Percentiles rank a stretch among this genome's conserved stretches.
Evolutionary conservation across 2,888 invertebrate species (phyloP).

Genomic region (Heteromurus nitidus): DNA sequence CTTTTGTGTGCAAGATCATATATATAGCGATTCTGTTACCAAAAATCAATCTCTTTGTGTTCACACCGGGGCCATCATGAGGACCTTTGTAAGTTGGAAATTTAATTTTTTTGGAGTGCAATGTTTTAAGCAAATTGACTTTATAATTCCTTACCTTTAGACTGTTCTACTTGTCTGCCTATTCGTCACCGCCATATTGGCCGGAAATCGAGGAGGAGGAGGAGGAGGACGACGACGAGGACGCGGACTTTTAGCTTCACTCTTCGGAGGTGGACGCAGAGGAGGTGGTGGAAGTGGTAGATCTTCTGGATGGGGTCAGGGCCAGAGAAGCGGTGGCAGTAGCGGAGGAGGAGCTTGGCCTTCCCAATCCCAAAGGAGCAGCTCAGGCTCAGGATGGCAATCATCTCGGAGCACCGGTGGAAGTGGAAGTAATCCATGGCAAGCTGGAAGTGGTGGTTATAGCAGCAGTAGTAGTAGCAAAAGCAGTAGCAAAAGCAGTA

Average conservation of each 20-base stretch:
- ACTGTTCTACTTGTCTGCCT: slow-evolving; percentile 16
- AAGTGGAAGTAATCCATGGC: background rate
- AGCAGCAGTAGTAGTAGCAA: background rate
- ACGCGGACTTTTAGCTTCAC: slow-evolving; percentile 22
- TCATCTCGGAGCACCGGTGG: too few relatives aligned
- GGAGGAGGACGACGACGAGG: slow-evolving; percentile 30
- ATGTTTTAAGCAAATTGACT: background rate
- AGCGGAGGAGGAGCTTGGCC: slow-evolving; percentile 1
- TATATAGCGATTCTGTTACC: background rate
- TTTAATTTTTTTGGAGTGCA: background rate
- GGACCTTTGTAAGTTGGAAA: slow-evolving; percentile 45
- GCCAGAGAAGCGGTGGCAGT: background rate
- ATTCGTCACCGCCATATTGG: slow-evolving; percentile 40
- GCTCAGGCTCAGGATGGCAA: slow-evolving; percentile 18
- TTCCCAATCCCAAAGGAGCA: background rate
- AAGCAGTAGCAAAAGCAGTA: background rate
- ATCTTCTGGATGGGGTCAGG: background rate
- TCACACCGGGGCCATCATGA: slow-evolving; percentile 21
- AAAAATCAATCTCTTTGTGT: slow-evolving; percentile 5
- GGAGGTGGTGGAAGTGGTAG: slow-evolving; percentile 27
- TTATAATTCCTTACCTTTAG: slow-evolving; percentile 12
- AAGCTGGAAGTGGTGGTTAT: background rate
- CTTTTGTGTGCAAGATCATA: slow-evolving; percentile 41
- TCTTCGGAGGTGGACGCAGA: slow-evolving; percentile 27
- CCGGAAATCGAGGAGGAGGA: slow-evolving; percentile 42